These are phyloP conservation scores for Calycopis cecrops DNA, from an alignment of 1,140 invertebrate species.

Conservation along the genomic window DNA sequence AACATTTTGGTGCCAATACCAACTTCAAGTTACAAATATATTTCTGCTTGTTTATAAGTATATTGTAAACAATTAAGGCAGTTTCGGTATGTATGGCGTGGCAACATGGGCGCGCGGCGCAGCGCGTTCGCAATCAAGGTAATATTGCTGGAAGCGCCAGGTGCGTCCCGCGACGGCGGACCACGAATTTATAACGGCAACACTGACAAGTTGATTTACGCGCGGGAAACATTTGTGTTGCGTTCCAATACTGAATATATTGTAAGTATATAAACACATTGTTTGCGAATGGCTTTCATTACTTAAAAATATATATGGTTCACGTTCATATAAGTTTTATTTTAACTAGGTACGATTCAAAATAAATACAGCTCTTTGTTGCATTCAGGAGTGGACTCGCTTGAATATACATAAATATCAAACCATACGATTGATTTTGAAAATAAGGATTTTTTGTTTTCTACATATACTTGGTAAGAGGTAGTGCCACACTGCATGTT, in stretches of 20 bases:
- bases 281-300: conserved; percentile 5
- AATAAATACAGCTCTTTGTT: too few relatives aligned
- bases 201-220: conserved; percentile 61
- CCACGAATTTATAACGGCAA: conserved; percentile 61
- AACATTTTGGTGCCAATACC: too few relatives aligned
- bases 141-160: conserved; percentile 54
- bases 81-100: background rate
- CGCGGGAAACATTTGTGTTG: conserved; percentile 40
- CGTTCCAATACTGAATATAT: conserved; percentile 14
- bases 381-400: too few relatives aligned
- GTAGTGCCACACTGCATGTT: too few relatives aligned
- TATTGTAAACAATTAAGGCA: background rate
- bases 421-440: too few relatives aligned
- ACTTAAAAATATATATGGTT: background rate
- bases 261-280: background rate
- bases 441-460: too few relatives aligned
- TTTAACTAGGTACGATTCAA: too few relatives aligned
- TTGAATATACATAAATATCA: too few relatives aligned
- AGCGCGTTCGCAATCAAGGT: conserved; percentile 55
- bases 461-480: too few relatives aligned
- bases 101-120: conserved; percentile 29
- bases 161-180: conserved; percentile 46
- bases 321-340: too few relatives aligned
- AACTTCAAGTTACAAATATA: too few relatives aligned
- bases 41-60: too few relatives aligned